A percentile compares a stretch with the other conserved stretches of the same genome.
These are phyloP conservation scores for Pristionchus entomophagus DNA, from an alignment of 2,888 invertebrate genomes.

Conservation along the genomic window DNA sequence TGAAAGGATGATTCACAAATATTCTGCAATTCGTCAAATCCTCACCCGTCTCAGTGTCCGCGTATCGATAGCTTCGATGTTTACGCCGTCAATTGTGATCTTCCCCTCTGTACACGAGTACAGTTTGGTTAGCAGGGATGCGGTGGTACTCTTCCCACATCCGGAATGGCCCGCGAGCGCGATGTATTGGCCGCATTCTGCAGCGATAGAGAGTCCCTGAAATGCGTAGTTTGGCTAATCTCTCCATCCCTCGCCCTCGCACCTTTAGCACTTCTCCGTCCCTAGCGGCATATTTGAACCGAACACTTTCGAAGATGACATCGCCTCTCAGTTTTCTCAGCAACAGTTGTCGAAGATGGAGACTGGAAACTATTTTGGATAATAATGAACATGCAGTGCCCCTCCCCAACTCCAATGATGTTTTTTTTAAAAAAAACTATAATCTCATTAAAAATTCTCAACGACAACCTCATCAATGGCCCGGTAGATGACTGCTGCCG, in stretches of 20 bases:
- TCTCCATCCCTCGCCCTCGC: background rate
- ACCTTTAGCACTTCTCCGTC: background rate
- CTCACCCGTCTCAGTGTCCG: background rate
- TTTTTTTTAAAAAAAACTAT: too few relatives aligned
- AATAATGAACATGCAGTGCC: background rate
- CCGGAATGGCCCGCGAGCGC: conserved; percentile 27
- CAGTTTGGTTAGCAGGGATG: background rate
- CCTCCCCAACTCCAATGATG: too few relatives aligned
- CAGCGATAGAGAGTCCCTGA: background rate
- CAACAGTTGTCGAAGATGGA: too few relatives aligned
- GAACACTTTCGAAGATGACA: background rate
- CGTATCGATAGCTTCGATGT: background rate
- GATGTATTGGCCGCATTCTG: background rate
- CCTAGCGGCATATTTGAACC: conserved; percentile 22
- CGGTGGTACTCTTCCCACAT: conserved; percentile 40
- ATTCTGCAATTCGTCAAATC: background rate
- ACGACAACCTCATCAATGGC: conserved; percentile 14
- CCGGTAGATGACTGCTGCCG: background rate
- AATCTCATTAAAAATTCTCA: too few relatives aligned
- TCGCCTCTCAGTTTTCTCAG: background rate
- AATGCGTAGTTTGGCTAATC: too few relatives aligned
- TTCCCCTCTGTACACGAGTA: background rate
- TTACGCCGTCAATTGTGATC: background rate
- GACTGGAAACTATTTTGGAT: too few relatives aligned
- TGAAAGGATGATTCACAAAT: background rate